These are phyloP conservation scores for Agrilus mali DNA, from an alignment of 2,888 invertebrate genomes.

Conservation along the genomic window DNA sequence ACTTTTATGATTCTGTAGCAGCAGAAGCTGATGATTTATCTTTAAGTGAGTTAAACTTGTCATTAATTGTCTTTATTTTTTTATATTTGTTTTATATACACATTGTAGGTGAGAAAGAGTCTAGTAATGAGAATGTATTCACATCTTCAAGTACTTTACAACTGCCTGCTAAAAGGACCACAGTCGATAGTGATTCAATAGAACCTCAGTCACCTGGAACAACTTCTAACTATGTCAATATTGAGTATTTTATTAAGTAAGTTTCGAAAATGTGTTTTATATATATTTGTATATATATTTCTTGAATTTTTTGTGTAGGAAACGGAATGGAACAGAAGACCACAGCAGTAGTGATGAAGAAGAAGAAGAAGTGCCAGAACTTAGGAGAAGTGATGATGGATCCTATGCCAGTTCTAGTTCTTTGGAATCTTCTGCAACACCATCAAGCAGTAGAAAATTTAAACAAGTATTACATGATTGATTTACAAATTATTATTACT, in stretches of 20 bases:
- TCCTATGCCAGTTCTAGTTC: slow-evolving; percentile 36
- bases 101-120: slow-evolving; percentile 32
- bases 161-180: slow-evolving; percentile 36
- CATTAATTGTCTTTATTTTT: neutral
- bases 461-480: slow-evolving; percentile 12
- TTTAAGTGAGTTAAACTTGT: slow-evolving; percentile 14
- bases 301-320: no score
- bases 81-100: neutral
- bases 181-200: slow-evolving; percentile 22
- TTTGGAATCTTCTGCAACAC: slow-evolving; percentile 40
- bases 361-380: slow-evolving; percentile 36
- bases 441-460: slow-evolving; percentile 31
- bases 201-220: slow-evolving; percentile 68
- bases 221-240: slow-evolving; percentile 82
- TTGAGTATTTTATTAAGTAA: slow-evolving; percentile 82
- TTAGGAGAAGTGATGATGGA: slow-evolving; percentile 29
- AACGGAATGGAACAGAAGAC: slow-evolving; percentile 15
- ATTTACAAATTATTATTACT: no score
- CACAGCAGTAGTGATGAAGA: slow-evolving; percentile 35
- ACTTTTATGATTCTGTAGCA: slow-evolving; percentile 61
- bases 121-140: slow-evolving; percentile 54
- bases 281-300: no score
- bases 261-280: no score
- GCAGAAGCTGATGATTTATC: slow-evolving; percentile 38
- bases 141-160: slow-evolving; percentile 47